Conservation (phyloP, 2,113 vertebrate species). For the Rhipidura dahli region DNA sequence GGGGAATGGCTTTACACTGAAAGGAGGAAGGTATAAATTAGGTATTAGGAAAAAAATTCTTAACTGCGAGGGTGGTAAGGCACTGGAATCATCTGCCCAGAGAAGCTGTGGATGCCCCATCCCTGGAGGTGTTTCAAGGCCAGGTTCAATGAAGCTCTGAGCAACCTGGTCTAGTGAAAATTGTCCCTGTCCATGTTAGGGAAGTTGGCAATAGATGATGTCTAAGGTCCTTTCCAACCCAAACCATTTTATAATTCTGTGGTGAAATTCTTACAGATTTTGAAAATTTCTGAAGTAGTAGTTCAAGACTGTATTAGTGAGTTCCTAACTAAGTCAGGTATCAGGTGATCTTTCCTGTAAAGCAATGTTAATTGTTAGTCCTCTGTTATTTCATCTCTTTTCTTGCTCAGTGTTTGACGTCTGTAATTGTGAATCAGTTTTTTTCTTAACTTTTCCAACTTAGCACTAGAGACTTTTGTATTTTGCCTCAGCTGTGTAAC, state of each 20-base stretch:
- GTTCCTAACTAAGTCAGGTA: neutral
- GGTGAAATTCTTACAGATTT: neutral
- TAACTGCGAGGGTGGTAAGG: neutral
- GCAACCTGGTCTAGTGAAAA: neutral
- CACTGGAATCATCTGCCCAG: neutral
- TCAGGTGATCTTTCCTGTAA: neutral
- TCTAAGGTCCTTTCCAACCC: neutral
- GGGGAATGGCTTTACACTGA: neutral
- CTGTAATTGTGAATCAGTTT: neutral
- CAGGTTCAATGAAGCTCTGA: neutral
- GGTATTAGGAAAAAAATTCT: neutral
- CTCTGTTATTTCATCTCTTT: neutral
- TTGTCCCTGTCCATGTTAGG: too few relatives aligned
- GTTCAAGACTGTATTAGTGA: neutral
- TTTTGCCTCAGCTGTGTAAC: neutral
- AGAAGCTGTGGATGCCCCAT: neutral
- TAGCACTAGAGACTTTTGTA: neutral
- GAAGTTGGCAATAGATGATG: neutral
- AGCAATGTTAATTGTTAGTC: neutral
- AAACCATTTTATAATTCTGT: neutral
- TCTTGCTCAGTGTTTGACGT: neutral
- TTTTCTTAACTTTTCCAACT: neutral
- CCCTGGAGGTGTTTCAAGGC: neutral
- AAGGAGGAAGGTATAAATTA: neutral
- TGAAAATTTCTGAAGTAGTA: neutral